Evolutionary conservation across 2,888 invertebrate species (phyloP), one percentile per base, ranked within the genome.

Genomic region (Sarcophaga rosellei): DNA sequence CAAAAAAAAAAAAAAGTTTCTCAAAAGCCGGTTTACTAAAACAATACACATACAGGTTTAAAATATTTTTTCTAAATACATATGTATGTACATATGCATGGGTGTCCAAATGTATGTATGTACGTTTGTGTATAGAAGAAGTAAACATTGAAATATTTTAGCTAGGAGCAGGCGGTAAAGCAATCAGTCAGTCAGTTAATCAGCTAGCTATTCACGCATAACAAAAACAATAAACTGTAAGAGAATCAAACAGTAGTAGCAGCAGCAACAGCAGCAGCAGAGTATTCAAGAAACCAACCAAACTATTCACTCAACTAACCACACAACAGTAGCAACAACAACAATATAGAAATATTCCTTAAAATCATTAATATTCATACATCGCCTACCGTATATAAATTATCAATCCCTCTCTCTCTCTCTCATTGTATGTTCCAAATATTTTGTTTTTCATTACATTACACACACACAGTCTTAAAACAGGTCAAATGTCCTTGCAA

Each of bases 21-120:
- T 78, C 74, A 81, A 78, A 85, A 85, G 85, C 81, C 85, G 85
- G 85, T 85, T 85, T 85, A 77, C 65, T 85, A 76, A 35, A 57
- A 17, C n/a, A 61, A 77, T 72, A 76, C 66, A 66, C 66, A 35
- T 2, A 35, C 35, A 35, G 8, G 1, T 35, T 35, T 35, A 35
- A 35, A 35, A 2, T 35, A 35, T 3, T 35, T 35, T 35, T 10
- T 35, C n/a, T 35, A 35, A 8, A 35, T 35, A 35, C 10, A 8
- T 35, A 10, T 2, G 10, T 35, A 35, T 8, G 35, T 35, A 10
- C 2, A 35, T 35, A 35, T 8, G 35, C 1, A 8, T 8, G 35
- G 15, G 23, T 44, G 61, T 23, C 8, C 10, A 70, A 53, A 25
- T 59, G 17, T 11, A 75, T 47, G 17, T 44, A 74, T 12, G 35